These are phyloP conservation scores for Dendropsophus ebraccatus DNA, from an alignment of 2,113 vertebrate genomes.

Conservation along the genomic window DNA sequence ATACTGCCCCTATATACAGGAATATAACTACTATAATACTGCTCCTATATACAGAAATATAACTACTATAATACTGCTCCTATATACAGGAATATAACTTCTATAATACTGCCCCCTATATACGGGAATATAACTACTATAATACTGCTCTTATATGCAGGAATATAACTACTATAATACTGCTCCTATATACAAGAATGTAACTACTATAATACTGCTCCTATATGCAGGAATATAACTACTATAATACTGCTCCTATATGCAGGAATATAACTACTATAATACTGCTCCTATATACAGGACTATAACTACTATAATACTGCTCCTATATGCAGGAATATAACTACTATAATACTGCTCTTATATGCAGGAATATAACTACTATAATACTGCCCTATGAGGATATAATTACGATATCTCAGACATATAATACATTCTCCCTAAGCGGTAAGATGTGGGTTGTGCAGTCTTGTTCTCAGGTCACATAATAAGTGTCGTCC, in stretches of 20 bases:
- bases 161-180: too few species aligned
- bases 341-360: too few species aligned
- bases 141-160: too few species aligned
- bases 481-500: too few species aligned
- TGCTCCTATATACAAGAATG: neutral
- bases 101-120: neutral
- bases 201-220: neutral
- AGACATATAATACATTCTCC: too few species aligned
- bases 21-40: constrained; percentile 22
- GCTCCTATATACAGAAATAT: neutral
- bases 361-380: neutral
- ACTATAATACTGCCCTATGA: neutral
- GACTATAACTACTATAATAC: neutral
- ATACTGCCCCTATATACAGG: constrained; percentile 5
- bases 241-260: neutral
- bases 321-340: too few species aligned
- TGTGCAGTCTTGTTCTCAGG: too few species aligned
- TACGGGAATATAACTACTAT: constrained; percentile 3
- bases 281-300: neutral
- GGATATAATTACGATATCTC: neutral
- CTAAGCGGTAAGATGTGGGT: too few species aligned
- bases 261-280: constrained; percentile 3
- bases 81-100: neutral
- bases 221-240: too few species aligned
- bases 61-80: neutral